A percentile compares a stretch with the other conserved stretches of the same genome.
Conservation (phyloP, 2,113 vertebrate genomes). For the Pyrgilauda ruficollis region DNA sequence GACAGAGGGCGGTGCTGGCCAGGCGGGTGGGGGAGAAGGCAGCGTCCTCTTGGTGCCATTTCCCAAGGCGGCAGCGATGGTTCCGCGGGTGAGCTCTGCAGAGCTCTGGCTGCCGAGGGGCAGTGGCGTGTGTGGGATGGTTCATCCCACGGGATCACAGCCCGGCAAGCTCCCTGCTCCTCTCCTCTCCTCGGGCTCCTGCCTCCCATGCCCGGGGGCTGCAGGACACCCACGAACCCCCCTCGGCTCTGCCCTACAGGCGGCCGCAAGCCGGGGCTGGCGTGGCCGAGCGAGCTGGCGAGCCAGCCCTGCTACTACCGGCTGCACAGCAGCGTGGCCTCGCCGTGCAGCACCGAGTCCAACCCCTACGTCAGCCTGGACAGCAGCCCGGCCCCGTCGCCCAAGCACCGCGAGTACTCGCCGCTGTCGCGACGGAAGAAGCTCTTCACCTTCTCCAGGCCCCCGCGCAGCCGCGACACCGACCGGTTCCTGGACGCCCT, state of each 20-base stretch:
- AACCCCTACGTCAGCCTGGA: constrained; percentile 96
- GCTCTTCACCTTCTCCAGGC: constrained; percentile 92
- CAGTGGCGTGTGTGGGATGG: accelerated
- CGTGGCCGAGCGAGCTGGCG: constrained; percentile 84
- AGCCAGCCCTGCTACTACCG: constrained; percentile 83
- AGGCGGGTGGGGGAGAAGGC: accelerated
- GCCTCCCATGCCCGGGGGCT: not conserved
- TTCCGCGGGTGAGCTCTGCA: not conserved
- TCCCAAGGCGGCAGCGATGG: accelerated
- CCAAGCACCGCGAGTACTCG: constrained; percentile 66
- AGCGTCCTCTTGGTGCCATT: accelerated
- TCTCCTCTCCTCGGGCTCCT: not conserved
- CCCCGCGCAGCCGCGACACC: constrained; percentile 87
- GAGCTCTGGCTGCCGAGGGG: not conserved
- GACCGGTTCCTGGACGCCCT: constrained; percentile 92
- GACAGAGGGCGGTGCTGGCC: not conserved
- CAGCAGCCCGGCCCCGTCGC: constrained; percentile 86
- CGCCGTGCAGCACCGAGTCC: constrained; percentile 92
- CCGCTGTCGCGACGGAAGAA: constrained; percentile 82
- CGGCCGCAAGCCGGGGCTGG: constrained; percentile 75
- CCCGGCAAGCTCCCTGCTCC: not conserved
- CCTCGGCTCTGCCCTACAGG: constrained; percentile 61
- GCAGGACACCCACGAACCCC: accelerated
- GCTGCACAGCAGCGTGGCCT: constrained; percentile 78
- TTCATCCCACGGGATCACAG: not conserved